Percentiles rank a stretch among this genome's conserved stretches.
phyloP scores from a whole-genome alignment of 2,113 vertebrate genomes.

The Anser cygnoides region DNA sequence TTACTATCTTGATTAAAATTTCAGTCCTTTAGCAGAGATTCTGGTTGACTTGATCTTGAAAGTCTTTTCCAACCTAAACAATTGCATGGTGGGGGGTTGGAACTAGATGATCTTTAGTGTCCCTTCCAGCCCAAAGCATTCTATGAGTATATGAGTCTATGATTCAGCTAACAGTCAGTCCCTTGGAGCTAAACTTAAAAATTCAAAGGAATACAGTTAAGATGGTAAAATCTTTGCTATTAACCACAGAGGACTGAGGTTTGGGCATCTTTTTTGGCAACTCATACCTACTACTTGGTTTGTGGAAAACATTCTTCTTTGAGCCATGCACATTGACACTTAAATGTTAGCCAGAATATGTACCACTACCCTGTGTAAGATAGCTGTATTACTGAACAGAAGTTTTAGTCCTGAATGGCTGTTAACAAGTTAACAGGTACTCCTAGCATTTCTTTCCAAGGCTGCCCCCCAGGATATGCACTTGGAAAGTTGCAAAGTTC shows the following conservation, averaged over 20 bases:
- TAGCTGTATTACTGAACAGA: not conserved
- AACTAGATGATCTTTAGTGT: not conserved
- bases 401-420: not conserved
- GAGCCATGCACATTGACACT: not conserved
- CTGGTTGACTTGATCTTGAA: not conserved
- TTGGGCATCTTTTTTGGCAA: not conserved
- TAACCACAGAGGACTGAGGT: not conserved
- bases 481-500: not conserved
- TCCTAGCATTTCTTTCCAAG: not conserved
- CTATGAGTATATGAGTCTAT: not conserved
- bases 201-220: not conserved
- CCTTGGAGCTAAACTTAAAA: not conserved
- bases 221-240: not conserved
- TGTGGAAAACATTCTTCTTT: not conserved
- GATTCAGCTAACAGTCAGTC: not conserved
- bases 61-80: not conserved
- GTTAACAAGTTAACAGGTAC: not conserved
- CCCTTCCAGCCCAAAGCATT: not conserved
- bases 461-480: not conserved
- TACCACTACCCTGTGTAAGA: not conserved
- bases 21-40: not conserved
- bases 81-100: not conserved
- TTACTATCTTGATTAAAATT: not conserved
- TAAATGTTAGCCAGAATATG: not conserved
- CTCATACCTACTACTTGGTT: not conserved